These are phyloP conservation scores for Lytechinus variegatus DNA, from an alignment of 35 echinoderm and acorn worm genomes.

Conservation along the genomic window DNA sequence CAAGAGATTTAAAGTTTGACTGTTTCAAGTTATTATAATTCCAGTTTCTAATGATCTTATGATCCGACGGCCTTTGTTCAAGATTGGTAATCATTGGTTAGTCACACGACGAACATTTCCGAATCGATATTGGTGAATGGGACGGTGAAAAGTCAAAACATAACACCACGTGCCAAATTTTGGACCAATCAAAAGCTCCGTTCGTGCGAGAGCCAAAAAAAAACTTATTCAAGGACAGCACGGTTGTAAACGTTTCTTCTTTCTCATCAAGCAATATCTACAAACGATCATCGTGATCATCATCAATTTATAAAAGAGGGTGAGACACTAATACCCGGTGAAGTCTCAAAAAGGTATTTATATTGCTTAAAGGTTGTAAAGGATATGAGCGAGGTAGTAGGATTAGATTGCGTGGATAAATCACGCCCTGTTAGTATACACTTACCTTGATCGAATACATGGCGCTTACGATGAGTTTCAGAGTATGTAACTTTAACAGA, in stretches of 20 bases:
- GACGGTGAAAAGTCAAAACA: slow-evolving; percentile 7
- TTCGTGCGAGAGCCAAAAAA: not conserved
- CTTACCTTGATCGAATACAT: not conserved
- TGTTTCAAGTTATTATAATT: not conserved
- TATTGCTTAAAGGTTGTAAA: not conserved
- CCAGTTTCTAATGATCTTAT: not conserved
- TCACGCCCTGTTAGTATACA: slow-evolving; percentile 5
- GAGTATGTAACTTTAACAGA: not conserved
- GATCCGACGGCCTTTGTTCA: not conserved
- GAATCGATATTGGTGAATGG: slow-evolving; percentile 1
- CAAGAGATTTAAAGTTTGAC: not conserved
- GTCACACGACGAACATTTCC: slow-evolving; percentile 16
- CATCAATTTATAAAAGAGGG: not conserved
- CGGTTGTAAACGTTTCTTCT: not conserved
- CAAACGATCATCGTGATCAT: not conserved
- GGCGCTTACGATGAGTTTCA: not conserved
- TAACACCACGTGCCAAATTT: slow-evolving; percentile 24
- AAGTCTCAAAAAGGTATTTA: not conserved
- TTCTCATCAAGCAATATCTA: not conserved
- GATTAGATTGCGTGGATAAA: not conserved
- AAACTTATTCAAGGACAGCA: slow-evolving; percentile 3
- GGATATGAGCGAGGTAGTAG: not conserved
- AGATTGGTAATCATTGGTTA: not conserved
- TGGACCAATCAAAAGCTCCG: slow-evolving; percentile 18
- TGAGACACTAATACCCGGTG: not conserved